Conservation (phyloP, 1,140 invertebrate species). For the Cydia pomonella region DNA sequence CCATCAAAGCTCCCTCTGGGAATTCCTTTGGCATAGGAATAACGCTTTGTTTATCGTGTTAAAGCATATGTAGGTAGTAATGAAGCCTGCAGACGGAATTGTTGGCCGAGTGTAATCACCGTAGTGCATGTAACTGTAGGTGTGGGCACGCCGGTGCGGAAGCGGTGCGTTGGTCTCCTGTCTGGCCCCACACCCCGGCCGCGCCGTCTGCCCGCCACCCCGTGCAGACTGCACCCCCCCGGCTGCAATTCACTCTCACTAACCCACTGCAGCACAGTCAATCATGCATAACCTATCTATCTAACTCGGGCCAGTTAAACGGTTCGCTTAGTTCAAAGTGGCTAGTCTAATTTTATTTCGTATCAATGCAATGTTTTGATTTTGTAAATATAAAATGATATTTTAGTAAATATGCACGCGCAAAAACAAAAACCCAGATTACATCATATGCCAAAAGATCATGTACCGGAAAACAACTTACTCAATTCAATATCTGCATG, state of each 20-base stretch:
- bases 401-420: conserved; percentile 9
- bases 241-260: conserved; percentile 78
- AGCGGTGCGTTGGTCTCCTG: conserved; percentile 75
- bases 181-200: conserved; percentile 71
- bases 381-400: not conserved
- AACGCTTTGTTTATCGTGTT: conserved; percentile 20
- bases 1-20: not conserved
- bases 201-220: conserved; percentile 66
- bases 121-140: conserved; percentile 51
- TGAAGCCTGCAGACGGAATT: conserved; percentile 54
- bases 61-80: conserved; percentile 23
- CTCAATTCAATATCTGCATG: not conserved
- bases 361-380: not conserved
- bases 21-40: conserved; percentile 24
- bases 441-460: conserved; percentile 19
- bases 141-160: conserved; percentile 67
- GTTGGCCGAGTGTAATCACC: conserved; percentile 58
- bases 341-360: not conserved
- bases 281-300: conserved; percentile 73
- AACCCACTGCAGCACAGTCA: conserved; percentile 79
- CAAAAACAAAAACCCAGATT: not conserved
- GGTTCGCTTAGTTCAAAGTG: not conserved
- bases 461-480: not conserved
- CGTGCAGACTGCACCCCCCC: conserved; percentile 48
- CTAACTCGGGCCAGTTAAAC: conserved; percentile 49